These are phyloP conservation scores for Tympanuchus pallidicinctus DNA, from an alignment of 2,113 vertebrate species.

Conservation along the genomic window DNA sequence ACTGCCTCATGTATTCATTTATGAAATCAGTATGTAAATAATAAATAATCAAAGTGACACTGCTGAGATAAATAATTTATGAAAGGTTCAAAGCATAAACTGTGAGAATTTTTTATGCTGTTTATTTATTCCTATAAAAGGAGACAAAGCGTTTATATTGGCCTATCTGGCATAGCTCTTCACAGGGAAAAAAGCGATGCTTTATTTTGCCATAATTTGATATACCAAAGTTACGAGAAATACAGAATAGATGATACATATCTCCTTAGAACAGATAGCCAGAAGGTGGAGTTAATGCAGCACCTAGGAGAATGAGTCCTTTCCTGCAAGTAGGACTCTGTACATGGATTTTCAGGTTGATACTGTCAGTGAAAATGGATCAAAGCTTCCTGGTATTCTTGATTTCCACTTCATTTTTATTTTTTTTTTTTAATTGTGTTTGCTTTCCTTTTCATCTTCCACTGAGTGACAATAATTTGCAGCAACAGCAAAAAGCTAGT, in stretches of 20 bases:
- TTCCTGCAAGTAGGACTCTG: neutral
- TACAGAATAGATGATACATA: neutral
- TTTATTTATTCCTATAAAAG: neutral
- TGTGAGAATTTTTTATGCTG: neutral
- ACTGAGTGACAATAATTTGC: neutral
- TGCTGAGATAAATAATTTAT: neutral
- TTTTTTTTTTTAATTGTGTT: neutral
- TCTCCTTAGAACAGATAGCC: neutral
- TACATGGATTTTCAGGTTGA: neutral
- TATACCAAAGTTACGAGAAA: neutral
- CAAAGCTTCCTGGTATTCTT: neutral
- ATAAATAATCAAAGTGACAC: neutral
- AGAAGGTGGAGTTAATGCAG: neutral
- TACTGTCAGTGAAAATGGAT: neutral
- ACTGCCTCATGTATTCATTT: neutral
- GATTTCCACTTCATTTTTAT: neutral
- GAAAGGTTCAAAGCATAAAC: neutral
- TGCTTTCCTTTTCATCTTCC: constrained; percentile 12
- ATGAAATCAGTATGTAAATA: neutral
- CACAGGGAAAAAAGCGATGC: neutral
- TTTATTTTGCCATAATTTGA: neutral
- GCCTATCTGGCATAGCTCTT: neutral
- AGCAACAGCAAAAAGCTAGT: neutral
- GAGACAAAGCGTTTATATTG: neutral
- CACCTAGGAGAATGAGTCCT: neutral